Evolutionary conservation across 2,888 invertebrate genomes (phyloP).

Genomic region (Agonopterix heracliana): DNA sequence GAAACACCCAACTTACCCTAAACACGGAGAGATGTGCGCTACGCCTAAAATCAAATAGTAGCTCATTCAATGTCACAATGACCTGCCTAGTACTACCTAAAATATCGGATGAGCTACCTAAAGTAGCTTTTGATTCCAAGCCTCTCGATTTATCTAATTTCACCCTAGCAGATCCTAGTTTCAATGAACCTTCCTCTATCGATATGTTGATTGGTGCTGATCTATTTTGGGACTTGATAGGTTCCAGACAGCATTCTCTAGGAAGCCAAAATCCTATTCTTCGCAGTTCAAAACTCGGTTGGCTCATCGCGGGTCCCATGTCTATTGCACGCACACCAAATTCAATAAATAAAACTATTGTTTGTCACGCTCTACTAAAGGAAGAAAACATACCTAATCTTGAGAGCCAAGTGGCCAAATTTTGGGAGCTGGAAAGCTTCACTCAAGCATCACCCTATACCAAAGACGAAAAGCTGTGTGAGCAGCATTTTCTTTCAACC

Average conservation of each 20-base stretch:
- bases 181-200: conserved; percentile 10
- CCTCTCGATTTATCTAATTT: not conserved
- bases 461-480: conserved; percentile 2
- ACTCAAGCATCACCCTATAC: not conserved
- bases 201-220: too few relatives aligned
- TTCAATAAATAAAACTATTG: not conserved
- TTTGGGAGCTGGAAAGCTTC: not conserved
- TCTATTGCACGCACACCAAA: not conserved
- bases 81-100: conserved; percentile 2
- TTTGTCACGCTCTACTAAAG: not conserved
- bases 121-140: not conserved
- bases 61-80: not conserved
- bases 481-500: conserved; percentile 3
- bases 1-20: conserved; percentile 3
- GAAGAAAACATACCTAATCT: not conserved
- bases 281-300: conserved; percentile 11
- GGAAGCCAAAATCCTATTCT: conserved; percentile 7
- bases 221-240: conserved; percentile 13
- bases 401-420: not conserved
- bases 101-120: conserved; percentile 5
- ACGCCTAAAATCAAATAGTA: not conserved
- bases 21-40: not conserved
- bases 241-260: conserved; percentile 7
- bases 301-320: conserved; percentile 10
- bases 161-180: conserved; percentile 13